Percentiles rank a stretch among this genome's conserved stretches.
Conservation (phyloP, 1,140 invertebrate genomes). For the Probaryconus sp. region DNA sequence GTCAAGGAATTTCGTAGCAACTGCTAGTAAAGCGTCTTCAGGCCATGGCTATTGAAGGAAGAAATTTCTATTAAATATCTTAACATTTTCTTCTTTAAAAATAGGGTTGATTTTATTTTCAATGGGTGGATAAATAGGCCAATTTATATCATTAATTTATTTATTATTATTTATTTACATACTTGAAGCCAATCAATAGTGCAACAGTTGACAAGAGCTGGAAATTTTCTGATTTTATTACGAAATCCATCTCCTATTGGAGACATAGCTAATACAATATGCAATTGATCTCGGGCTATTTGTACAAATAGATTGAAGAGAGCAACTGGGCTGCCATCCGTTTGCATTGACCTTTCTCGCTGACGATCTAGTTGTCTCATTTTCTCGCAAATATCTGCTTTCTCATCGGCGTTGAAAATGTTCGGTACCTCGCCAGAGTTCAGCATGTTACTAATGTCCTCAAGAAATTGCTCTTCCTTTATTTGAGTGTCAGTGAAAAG, state of each 20-base stretch:
- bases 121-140: constrained; percentile 11
- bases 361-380: constrained; percentile 95
- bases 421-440: constrained; percentile 97
- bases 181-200: constrained; percentile 99
- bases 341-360: constrained; percentile 92
- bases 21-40: constrained; percentile 93
- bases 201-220: constrained; percentile 96
- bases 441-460: constrained; percentile 95
- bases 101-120: too few species aligned
- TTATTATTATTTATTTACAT: constrained; percentile 50
- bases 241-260: constrained; percentile 92
- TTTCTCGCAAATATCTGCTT: constrained; percentile 94
- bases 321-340: constrained; percentile 92
- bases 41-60: constrained; percentile 87
- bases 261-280: constrained; percentile 95
- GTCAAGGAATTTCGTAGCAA: constrained; percentile 91
- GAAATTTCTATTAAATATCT: not conserved
- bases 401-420: constrained; percentile 92
- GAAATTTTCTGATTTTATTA: constrained; percentile 94
- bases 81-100: not conserved
- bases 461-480: constrained; percentile 95
- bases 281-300: constrained; percentile 93
- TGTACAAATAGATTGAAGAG: constrained; percentile 96
- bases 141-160: not conserved
- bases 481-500: constrained; percentile 95